phyloP scores from a whole-genome alignment of 2,113 vertebrate species.

The Ophthalmolycus amberensis region DNA sequence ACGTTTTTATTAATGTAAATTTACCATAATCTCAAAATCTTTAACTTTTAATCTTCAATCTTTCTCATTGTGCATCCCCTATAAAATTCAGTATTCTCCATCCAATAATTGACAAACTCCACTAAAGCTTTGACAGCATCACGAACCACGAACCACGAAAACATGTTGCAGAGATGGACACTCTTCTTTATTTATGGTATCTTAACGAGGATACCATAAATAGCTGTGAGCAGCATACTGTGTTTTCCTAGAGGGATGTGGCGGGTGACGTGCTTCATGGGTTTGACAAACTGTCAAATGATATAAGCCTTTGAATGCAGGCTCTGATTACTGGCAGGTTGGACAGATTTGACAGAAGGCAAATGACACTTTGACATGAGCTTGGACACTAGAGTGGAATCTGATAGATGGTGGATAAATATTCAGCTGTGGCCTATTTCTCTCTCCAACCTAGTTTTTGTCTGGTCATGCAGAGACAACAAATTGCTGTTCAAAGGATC shows the following conservation, averaged over 20 bases:
- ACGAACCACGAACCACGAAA: not conserved
- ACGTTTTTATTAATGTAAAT: not conserved
- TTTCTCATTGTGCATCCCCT: not conserved
- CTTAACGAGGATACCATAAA: slow-evolving; percentile 16
- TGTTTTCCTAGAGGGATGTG: slow-evolving; percentile 47
- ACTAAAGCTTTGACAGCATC: not conserved
- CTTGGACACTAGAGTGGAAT: slow-evolving; percentile 41
- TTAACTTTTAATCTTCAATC: not conserved
- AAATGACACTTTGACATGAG: slow-evolving; percentile 59
- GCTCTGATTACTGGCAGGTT: slow-evolving; percentile 64
- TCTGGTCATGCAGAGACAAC: slow-evolving; percentile 42
- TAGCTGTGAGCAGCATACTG: slow-evolving; percentile 41
- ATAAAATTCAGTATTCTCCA: not conserved
- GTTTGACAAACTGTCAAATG: slow-evolving; percentile 74
- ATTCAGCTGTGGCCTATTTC: slow-evolving; percentile 46
- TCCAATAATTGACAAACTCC: not conserved
- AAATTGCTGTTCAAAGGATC: slow-evolving; percentile 41
- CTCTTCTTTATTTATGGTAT: not conserved
- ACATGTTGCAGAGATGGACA: not conserved
- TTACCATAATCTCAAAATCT: not conserved
- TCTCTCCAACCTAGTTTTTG: slow-evolving; percentile 21
- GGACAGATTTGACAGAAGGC: slow-evolving; percentile 65
- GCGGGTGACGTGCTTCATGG: slow-evolving; percentile 53
- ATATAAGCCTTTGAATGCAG: slow-evolving; percentile 56
- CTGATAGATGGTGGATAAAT: slow-evolving; percentile 59